Evolutionary conservation across 2,888 invertebrate species (phyloP).

Genomic region (Coenonympha glycerion): DNA sequence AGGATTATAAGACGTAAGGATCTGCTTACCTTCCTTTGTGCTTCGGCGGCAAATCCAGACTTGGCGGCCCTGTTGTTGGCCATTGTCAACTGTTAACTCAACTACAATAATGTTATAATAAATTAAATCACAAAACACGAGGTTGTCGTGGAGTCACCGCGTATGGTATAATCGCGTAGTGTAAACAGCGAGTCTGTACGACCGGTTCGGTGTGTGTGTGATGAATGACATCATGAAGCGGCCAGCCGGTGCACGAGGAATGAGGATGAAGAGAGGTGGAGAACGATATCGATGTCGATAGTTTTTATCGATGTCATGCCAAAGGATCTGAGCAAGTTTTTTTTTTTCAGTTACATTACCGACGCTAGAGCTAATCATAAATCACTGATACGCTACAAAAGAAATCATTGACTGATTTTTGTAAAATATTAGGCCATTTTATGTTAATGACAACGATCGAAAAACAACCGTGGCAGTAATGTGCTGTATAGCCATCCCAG

Average conservation of each 20-base stretch:
- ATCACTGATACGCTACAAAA: no score
- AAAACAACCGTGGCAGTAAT: no score
- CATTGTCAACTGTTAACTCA: slow-evolving; percentile 74
- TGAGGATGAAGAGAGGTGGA: slow-evolving; percentile 15
- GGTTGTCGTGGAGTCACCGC: slow-evolving; percentile 60
- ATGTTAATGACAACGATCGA: no score
- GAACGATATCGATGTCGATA: not conserved
- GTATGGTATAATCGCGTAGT: slow-evolving; percentile 43
- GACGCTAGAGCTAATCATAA: no score
- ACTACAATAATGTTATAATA: slow-evolving; percentile 54
- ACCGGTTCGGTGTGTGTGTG: slow-evolving; percentile 62
- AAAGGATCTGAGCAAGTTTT: no score
- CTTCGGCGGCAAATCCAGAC: slow-evolving; percentile 97
- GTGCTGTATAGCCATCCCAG: no score
- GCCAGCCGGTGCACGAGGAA: slow-evolving; percentile 44
- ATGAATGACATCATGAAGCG: slow-evolving; percentile 71
- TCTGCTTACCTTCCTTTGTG: slow-evolving; percentile 93
- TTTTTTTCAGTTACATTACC: no score
- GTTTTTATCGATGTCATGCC: not conserved
- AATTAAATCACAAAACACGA: slow-evolving; percentile 66
- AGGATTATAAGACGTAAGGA: no score
- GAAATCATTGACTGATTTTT: no score
- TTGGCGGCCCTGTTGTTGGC: slow-evolving; percentile 89
- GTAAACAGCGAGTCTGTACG: slow-evolving; percentile 58
- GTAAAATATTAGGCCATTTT: no score